These are phyloP conservation scores for Eumeta japonica DNA, from an alignment of 1,140 invertebrate genomes.

Conservation along the genomic window DNA sequence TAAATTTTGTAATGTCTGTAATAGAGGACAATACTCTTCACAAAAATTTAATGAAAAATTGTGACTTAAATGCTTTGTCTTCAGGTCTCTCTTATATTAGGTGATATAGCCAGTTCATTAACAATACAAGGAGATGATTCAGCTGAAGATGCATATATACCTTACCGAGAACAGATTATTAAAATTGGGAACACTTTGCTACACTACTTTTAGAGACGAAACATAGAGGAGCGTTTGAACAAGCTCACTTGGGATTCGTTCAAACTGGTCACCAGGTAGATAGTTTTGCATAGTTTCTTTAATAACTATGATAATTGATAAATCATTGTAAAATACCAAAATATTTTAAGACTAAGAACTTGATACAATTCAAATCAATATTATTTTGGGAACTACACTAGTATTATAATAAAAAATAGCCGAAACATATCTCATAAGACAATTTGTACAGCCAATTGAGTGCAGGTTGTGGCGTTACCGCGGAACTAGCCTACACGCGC, in stretches of 20 bases:
- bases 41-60: too few species aligned
- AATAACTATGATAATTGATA: too few species aligned
- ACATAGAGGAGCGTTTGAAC: conserved; percentile 93
- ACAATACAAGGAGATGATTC: conserved; percentile 21
- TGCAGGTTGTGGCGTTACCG: conserved; percentile 58
- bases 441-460: too few species aligned
- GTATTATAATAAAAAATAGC: too few species aligned
- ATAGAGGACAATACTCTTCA: too few species aligned
- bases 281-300: too few species aligned
- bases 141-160: conserved; percentile 13
- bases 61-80: conserved; percentile 5
- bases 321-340: too few species aligned
- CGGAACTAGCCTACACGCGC: conserved; percentile 55
- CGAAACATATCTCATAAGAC: too few species aligned
- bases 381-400: too few species aligned
- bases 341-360: too few species aligned
- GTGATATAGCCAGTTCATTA: conserved; percentile 46
- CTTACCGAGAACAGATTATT: conserved; percentile 43
- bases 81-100: conserved; percentile 56
- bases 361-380: too few species aligned
- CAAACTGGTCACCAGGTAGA: conserved; percentile 62
- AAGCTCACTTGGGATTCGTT: conserved; percentile 89
- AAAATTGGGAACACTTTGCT: conserved; percentile 74
- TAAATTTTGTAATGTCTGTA: too few species aligned
- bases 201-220: conserved; percentile 76